phyloP scores from a whole-genome alignment of 2,113 vertebrate genomes.

The Glaucomys volans region DNA sequence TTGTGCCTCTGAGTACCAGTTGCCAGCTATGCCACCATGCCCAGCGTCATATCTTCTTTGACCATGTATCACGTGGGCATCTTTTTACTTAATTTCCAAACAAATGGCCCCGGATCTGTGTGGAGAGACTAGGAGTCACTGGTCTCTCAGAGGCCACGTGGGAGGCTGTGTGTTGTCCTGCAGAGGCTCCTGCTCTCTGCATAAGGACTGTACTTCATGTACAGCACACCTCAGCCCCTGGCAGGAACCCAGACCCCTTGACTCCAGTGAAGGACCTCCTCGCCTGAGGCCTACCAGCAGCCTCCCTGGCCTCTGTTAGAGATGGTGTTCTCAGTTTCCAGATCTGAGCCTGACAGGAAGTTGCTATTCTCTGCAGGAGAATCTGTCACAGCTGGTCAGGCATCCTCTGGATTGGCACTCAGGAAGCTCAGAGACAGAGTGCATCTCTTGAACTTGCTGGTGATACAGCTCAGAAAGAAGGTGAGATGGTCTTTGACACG shows the following conservation, averaged over 20 bases:
- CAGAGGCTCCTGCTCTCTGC: background rate
- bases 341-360: background rate
- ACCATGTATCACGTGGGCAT: background rate
- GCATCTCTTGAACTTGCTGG: slow-evolving; percentile 76
- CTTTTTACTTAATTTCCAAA: background rate
- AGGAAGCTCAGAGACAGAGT: slow-evolving; percentile 81
- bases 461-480: slow-evolving; percentile 83
- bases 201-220: fast-evolving
- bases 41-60: background rate
- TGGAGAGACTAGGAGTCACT: too few species aligned
- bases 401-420: slow-evolving; percentile 49
- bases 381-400: slow-evolving; percentile 64
- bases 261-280: background rate
- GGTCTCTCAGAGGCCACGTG: background rate
- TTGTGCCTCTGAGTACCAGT: background rate
- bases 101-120: background rate
- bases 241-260: background rate
- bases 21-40: background rate
- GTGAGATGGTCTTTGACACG: slow-evolving; percentile 75
- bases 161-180: background rate
- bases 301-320: too few species aligned
- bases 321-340: background rate
- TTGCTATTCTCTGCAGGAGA: slow-evolving; percentile 77
- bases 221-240: background rate
- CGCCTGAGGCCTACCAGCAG: background rate